Evolutionary conservation across 2,797 vertebrate species (phyloP).

Genomic region (Orientallactaga sibirica): DNA sequence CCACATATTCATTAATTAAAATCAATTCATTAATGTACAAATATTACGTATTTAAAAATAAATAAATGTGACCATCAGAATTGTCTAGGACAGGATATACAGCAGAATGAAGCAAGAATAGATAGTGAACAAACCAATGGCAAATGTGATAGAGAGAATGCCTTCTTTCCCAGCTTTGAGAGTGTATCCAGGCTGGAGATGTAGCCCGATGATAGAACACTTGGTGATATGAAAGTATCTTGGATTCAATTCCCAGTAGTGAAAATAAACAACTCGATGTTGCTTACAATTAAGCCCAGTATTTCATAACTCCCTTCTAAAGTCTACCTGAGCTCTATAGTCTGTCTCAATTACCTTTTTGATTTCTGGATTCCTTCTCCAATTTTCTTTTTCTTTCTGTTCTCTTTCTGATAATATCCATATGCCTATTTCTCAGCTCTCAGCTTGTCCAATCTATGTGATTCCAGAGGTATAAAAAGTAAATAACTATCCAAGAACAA

Average conservation of each 20-base stretch:
- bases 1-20: too few relatives aligned
- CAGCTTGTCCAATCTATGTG: not conserved
- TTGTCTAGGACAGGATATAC: not conserved
- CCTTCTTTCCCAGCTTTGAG: not conserved
- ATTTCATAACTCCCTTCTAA: not conserved
- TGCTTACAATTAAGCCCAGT: not conserved
- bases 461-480: not conserved
- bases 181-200: not conserved
- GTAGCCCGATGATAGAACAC: not conserved
- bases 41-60: too few relatives aligned
- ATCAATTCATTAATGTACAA: too few relatives aligned
- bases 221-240: not conserved
- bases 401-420: not conserved
- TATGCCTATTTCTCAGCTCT: not conserved
- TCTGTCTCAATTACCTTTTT: not conserved
- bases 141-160: not conserved
- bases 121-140: not conserved
- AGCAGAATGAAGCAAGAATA: not conserved
- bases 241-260: not conserved
- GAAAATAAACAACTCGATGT: not conserved
- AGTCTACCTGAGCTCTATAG: not conserved
- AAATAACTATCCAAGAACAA: not conserved
- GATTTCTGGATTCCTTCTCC: not conserved
- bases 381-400: not conserved
- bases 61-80: not conserved